Evolutionary conservation across 1,140 invertebrate genomes (phyloP).

Genomic region (Amphibalanus amphitrite): DNA sequence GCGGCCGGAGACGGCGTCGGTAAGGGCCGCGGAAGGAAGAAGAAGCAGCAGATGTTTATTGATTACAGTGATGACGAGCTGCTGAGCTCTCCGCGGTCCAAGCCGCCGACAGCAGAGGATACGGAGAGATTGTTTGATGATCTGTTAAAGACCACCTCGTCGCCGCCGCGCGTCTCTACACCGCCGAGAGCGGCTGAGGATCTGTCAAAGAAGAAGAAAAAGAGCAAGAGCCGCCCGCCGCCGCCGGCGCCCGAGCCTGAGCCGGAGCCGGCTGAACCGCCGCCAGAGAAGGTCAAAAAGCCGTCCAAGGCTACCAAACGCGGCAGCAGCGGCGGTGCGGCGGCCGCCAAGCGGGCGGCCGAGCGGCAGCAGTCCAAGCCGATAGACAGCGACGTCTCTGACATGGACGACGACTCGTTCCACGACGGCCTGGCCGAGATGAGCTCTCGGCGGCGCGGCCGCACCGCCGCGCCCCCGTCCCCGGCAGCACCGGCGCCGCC

Average conservation of each 20-base stretch:
- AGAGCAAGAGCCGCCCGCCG: no score
- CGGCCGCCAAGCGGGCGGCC: no score
- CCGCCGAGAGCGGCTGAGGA: no score
- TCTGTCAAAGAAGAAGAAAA: no score
- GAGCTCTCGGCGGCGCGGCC: no score
- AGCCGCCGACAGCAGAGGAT: background rate
- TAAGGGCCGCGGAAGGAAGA: background rate
- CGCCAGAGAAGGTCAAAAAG: background rate
- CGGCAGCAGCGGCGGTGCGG: no score
- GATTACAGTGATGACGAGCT: conserved; percentile 4
- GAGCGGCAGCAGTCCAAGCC: background rate
- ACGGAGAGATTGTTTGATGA: background rate
- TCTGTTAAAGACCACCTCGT: background rate
- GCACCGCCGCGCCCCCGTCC: no score
- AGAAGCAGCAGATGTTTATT: background rate
- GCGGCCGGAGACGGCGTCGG: background rate
- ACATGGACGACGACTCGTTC: background rate
- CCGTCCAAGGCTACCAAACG: background rate
- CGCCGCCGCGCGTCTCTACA: no score
- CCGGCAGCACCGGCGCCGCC: no score
- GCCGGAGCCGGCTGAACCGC: no score
- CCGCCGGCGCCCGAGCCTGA: no score
- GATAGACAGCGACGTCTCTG: background rate
- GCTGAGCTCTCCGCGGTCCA: background rate
- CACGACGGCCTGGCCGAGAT: background rate